Percentiles rank a stretch among this genome's conserved stretches.
phyloP scores from a whole-genome alignment of 2,113 vertebrate genomes.

The Pelmatolapia mariae region DNA sequence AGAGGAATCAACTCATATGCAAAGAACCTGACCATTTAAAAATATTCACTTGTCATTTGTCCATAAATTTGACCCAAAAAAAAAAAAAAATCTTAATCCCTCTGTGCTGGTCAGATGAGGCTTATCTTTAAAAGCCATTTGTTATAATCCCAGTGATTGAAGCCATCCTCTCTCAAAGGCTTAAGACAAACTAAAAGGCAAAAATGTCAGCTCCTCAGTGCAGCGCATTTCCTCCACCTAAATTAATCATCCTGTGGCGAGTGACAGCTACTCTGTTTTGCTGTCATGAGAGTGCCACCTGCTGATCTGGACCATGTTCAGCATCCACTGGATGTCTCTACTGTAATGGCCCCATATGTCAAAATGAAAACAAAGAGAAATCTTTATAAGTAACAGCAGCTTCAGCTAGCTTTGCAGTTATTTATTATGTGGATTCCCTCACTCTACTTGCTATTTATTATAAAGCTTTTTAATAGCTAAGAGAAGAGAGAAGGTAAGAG shows the following conservation, averaged over 20 bases:
- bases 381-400: neutral
- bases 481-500: neutral
- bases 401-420: constrained; percentile 24
- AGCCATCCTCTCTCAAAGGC: neutral
- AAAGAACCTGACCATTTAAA: neutral
- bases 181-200: constrained; percentile 20
- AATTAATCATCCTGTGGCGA: neutral
- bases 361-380: neutral
- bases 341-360: neutral
- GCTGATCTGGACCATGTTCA: constrained; percentile 31
- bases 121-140: neutral
- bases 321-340: neutral
- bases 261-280: neutral
- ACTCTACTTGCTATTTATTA: constrained; percentile 1
- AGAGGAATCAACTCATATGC: neutral
- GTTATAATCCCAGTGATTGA: neutral
- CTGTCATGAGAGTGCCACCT: constrained; percentile 66
- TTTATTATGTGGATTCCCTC: constrained; percentile 11
- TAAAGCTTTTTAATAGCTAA: constrained; percentile 27
- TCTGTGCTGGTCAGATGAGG: neutral
- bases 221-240: neutral
- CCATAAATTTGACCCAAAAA: neutral
- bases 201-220: neutral
- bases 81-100: neutral
- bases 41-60: neutral